phyloP scores from a whole-genome alignment of 92 coral and sea anemone genomes.

The Porites evermanni region DNA sequence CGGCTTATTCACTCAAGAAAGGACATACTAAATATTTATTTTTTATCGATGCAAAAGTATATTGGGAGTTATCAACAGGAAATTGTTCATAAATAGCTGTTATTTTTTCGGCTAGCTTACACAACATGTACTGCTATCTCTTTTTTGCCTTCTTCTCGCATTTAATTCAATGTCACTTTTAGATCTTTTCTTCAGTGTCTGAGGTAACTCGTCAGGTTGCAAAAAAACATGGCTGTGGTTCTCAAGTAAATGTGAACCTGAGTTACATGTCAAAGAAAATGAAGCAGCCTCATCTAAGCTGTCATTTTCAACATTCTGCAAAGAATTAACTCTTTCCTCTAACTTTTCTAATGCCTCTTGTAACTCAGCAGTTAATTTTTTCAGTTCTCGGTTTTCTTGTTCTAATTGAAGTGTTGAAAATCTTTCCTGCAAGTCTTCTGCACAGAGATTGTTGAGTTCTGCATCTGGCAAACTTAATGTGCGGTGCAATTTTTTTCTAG shows the following conservation, averaged over 20 bases:
- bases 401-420: conserved; percentile 93
- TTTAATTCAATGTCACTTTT: conserved; percentile 31
- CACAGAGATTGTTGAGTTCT: conserved; percentile 82
- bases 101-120: conserved; percentile 27
- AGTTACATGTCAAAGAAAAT: conserved; percentile 4
- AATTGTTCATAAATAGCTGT: not conserved
- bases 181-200: conserved; percentile 26
- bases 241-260: conserved; percentile 18
- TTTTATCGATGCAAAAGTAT: conserved; percentile 2
- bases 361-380: conserved; percentile 87
- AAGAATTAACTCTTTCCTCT: conserved; percentile 85
- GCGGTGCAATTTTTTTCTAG: conserved; percentile 85
- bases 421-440: conserved; percentile 90
- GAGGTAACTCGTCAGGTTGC: conserved; percentile 20
- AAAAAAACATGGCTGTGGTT: not conserved
- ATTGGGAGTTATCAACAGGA: not conserved
- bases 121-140: conserved; percentile 45
- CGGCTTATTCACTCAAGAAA: no score
- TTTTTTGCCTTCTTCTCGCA: conserved; percentile 16
- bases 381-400: conserved; percentile 92
- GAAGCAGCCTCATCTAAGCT: conserved; percentile 72
- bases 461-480: conserved; percentile 97
- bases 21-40: no score
- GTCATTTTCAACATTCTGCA: conserved; percentile 78
- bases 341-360: conserved; percentile 93